A percentile compares a stretch with the other conserved stretches of the same genome.
phyloP scores from a whole-genome alignment of 2,888 invertebrate species.

The Busseola fusca region DNA sequence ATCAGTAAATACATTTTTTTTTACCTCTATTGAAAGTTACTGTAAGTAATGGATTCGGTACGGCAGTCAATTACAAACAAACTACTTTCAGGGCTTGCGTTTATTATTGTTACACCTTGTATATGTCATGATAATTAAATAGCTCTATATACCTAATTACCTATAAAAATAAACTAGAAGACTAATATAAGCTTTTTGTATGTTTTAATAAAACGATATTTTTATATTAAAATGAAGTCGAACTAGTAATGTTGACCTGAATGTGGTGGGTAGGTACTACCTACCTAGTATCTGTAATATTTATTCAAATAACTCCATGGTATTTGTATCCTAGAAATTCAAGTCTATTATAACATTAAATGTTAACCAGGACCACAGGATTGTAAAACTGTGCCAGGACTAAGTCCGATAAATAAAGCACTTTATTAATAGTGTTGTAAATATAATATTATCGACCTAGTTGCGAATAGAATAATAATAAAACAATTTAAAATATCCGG shows the following conservation, averaged over 20 bases:
- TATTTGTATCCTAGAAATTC: constrained; percentile 9
- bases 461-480: constrained; percentile 54
- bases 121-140: neutral
- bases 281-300: constrained; percentile 4
- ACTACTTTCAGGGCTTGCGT: neutral
- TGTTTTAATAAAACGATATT: neutral
- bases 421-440: constrained; percentile 61
- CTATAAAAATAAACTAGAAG: neutral
- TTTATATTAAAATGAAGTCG: constrained; percentile 4
- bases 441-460: constrained; percentile 60
- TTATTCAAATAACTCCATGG: constrained; percentile 16
- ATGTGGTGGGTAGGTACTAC: neutral
- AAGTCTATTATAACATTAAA: constrained; percentile 24
- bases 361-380: constrained; percentile 33
- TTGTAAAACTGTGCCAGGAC: constrained; percentile 24
- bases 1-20: too few relatives aligned
- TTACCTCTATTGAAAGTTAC: neutral
- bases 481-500: constrained; percentile 29
- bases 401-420: constrained; percentile 38
- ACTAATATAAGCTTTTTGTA: constrained; percentile 17
- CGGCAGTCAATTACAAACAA: neutral
- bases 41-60: neutral
- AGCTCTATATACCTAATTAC: too few relatives aligned
- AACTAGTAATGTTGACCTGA: neutral
- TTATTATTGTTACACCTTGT: neutral